A percentile compares a stretch with the other conserved stretches of the same genome.
phyloP scores from a whole-genome alignment of 2,797 vertebrate genomes.

The Sebastolobus alascanus region DNA sequence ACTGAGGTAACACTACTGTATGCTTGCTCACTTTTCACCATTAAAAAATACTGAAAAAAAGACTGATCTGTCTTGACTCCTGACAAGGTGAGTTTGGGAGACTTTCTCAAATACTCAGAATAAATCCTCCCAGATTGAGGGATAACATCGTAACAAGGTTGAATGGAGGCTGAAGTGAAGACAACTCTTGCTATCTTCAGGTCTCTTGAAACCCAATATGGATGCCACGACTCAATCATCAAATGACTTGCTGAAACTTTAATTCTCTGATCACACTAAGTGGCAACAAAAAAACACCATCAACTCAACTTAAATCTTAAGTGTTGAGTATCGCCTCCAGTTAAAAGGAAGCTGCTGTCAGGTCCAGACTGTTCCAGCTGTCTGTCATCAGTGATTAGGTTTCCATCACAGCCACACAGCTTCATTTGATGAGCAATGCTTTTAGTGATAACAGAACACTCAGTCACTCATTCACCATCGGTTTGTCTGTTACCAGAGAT shows the following conservation, averaged over 20 bases:
- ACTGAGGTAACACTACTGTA: neutral
- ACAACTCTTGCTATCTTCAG: conserved; percentile 36
- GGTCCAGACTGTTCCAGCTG: conserved; percentile 31
- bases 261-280: conserved; percentile 86
- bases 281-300: conserved; percentile 62
- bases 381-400: conserved; percentile 70
- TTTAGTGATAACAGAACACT: conserved; percentile 43
- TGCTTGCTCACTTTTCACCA: neutral
- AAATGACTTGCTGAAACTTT: conserved; percentile 84
- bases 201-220: conserved; percentile 73
- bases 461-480: conserved; percentile 8
- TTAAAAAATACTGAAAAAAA: too few relatives aligned
- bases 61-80: neutral
- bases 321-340: conserved; percentile 73
- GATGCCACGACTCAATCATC: conserved; percentile 62
- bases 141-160: neutral
- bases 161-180: conserved; percentile 14
- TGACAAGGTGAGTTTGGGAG: neutral
- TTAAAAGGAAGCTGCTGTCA: conserved; percentile 68
- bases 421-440: conserved; percentile 44
- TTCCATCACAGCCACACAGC: conserved; percentile 64
- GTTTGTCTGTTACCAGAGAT: conserved; percentile 38
- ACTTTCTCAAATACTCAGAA: neutral
- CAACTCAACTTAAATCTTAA: conserved; percentile 74
- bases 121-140: neutral